A percentile compares a stretch with the other conserved stretches of the same genome.
phyloP scores from a whole-genome alignment of 2,797 vertebrate genomes.

The Mycteria americana region DNA sequence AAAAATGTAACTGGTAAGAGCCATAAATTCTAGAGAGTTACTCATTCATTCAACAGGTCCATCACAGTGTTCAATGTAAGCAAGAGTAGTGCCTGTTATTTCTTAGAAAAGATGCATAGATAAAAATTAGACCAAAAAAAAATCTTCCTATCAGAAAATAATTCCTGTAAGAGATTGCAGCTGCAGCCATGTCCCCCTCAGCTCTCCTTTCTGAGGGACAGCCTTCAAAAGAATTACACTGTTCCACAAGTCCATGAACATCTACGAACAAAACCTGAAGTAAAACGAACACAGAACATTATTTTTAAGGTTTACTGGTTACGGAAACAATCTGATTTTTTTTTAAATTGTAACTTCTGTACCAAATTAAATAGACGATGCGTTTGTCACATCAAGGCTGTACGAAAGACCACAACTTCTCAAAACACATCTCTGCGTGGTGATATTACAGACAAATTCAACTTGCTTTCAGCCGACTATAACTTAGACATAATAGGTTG shows the following conservation, averaged over 20 bases:
- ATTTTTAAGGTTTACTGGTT: neutral
- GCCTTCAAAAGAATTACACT: neutral
- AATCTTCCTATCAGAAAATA: neutral
- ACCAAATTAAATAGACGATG: neutral
- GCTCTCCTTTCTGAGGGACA: neutral
- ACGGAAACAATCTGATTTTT: neutral
- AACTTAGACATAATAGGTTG: neutral
- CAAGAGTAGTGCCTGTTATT: neutral
- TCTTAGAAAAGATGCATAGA: conserved; percentile 7
- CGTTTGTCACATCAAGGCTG: neutral
- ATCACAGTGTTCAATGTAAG: neutral
- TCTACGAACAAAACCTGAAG: neutral
- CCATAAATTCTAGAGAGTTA: neutral
- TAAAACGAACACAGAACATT: neutral
- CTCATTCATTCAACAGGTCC: neutral
- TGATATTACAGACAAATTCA: neutral
- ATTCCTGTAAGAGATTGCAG: neutral
- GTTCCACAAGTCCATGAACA: neutral
- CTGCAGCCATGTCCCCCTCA: neutral
- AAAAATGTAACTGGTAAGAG: neutral
- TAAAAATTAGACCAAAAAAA: neutral
- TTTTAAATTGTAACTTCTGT: neutral
- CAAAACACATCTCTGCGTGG: neutral
- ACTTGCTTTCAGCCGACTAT: neutral
- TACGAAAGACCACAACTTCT: neutral